Conservation (phyloP, 1,140 invertebrate species). For the Agrypnia vestita region DNA sequence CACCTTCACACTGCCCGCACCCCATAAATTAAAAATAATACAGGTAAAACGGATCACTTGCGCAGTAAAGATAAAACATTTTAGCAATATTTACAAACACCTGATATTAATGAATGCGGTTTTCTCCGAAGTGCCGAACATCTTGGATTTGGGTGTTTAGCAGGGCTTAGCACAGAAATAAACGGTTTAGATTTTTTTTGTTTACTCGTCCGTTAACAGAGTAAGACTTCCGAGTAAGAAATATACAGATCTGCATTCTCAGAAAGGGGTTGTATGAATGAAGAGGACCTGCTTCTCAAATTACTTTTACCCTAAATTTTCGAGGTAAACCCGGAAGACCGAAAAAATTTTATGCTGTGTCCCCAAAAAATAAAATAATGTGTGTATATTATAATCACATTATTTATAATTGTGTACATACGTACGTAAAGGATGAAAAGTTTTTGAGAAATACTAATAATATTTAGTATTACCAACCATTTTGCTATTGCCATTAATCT, state of each 20-base stretch:
- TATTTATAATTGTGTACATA: too few relatives aligned
- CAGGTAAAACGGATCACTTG: constrained; percentile 19
- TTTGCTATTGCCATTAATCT: too few relatives aligned
- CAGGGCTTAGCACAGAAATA: not conserved
- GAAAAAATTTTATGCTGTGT: not conserved
- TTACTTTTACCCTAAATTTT: not conserved
- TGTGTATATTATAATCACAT: too few relatives aligned
- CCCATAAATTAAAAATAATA: constrained; percentile 23
- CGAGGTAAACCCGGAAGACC: not conserved
- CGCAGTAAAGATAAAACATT: not conserved
- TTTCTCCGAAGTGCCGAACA: constrained; percentile 3
- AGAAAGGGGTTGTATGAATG: constrained; percentile 38
- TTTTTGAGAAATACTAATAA: too few relatives aligned
- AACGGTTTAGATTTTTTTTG: constrained; percentile 21
- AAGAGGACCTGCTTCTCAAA: constrained; percentile 4
- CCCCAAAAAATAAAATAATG: not conserved
- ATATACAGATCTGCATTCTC: constrained; percentile 27
- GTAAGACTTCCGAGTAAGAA: constrained; percentile 25
- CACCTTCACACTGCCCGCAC: not conserved
- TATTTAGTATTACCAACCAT: too few relatives aligned
- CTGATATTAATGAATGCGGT: not conserved
- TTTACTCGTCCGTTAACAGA: constrained; percentile 43
- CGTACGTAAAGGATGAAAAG: too few relatives aligned
- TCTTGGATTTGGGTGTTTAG: not conserved
- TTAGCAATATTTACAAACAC: constrained; percentile 23